Percentiles rank a stretch among this genome's conserved stretches.
Conservation (phyloP, 2,797 vertebrate species). For the Myotis myotis region DNA sequence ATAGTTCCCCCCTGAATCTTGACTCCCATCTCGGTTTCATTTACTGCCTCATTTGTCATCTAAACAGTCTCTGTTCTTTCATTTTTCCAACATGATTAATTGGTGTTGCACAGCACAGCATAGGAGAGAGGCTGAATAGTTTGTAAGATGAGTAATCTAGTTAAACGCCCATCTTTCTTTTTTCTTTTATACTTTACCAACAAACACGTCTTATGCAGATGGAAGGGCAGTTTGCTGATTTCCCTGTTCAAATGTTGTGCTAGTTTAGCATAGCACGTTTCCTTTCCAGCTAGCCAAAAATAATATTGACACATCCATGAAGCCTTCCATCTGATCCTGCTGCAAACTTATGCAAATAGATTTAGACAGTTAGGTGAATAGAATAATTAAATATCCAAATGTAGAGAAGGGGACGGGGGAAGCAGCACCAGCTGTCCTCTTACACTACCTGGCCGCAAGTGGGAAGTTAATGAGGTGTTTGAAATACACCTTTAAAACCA, state of each 20-base stretch:
- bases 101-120: not conserved
- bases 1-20: not conserved
- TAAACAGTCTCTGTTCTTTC: constrained; percentile 64
- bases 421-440: not conserved
- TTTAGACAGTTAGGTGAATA: constrained; percentile 73
- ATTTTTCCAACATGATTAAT: constrained; percentile 58
- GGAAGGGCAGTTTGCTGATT: constrained; percentile 62
- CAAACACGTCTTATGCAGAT: constrained; percentile 55
- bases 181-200: constrained; percentile 42
- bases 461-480: constrained; percentile 34
- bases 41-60: constrained; percentile 18
- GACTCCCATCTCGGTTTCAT: not conserved
- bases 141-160: constrained; percentile 50
- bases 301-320: constrained; percentile 75
- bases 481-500: constrained; percentile 32
- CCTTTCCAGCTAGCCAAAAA: constrained; percentile 76
- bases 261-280: constrained; percentile 62
- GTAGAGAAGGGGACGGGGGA: constrained; percentile 12
- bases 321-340: constrained; percentile 71
- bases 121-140: constrained; percentile 11
- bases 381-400: constrained; percentile 68
- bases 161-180: constrained; percentile 41
- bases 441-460: constrained; percentile 43
- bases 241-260: constrained; percentile 51
- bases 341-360: constrained; percentile 75